These are phyloP conservation scores for Parauchenoglanis ngamensis DNA, from an alignment of 2,797 vertebrate genomes.

Conservation along the genomic window DNA sequence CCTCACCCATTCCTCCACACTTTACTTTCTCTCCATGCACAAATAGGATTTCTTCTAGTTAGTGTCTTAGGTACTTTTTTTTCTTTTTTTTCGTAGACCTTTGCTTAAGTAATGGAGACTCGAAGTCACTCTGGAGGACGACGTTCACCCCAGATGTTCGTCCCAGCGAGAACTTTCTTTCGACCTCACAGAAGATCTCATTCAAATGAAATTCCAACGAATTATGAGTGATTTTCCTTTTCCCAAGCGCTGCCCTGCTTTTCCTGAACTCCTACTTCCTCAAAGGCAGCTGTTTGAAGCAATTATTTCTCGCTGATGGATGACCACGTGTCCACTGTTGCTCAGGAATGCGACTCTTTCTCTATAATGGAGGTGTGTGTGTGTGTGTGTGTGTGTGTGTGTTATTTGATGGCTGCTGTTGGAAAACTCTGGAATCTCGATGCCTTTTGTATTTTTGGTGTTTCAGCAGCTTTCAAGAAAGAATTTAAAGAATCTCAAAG, in stretches of 20 bases:
- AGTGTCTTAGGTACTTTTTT: too few species aligned
- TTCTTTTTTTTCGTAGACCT: not conserved
- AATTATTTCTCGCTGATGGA: constrained; percentile 32
- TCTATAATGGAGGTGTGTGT: constrained; percentile 55
- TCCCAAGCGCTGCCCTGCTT: not conserved
- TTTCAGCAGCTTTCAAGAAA: constrained; percentile 61
- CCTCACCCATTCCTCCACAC: not conserved
- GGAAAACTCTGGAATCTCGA: constrained; percentile 55
- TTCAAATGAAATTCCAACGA: not conserved
- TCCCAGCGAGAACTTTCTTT: not conserved
- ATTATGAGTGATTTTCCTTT: not conserved
- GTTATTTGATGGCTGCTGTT: constrained; percentile 25
- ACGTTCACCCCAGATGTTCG: not conserved
- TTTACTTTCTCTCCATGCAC: not conserved
- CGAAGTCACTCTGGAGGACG: not conserved
- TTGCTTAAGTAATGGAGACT: not conserved
- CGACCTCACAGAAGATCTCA: not conserved
- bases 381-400: constrained; percentile 5
- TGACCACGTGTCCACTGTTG: constrained; percentile 5
- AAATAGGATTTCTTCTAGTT: not conserved
- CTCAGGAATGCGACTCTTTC: constrained; percentile 49
- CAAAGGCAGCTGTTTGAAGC: constrained; percentile 2
- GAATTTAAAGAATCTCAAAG: constrained; percentile 41
- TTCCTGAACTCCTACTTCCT: not conserved
- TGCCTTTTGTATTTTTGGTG: constrained; percentile 60